Base-by-base conservation (phyloP, 2,797 vertebrate genomes). In the Hylomyscus alleni region DNA sequence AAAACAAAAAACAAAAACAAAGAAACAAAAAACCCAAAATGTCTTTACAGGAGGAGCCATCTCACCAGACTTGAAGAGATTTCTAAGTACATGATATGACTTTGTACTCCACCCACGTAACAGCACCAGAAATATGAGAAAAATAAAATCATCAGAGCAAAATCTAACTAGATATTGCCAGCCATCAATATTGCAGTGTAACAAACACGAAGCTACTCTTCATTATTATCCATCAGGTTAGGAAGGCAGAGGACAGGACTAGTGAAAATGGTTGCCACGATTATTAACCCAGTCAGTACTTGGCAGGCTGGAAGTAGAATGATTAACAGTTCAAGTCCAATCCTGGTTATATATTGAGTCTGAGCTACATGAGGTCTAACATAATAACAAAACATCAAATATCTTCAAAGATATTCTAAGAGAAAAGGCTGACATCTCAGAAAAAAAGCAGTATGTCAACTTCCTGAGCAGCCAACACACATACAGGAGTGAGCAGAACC, bases 91-190 rank as follows among this genome's bases (percentile, higher is more conserved):
- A 29, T 12, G 73, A 40, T 52, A 72, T 4, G 52, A 40, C 81
- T 95, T 89, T 96, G n/a, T 65, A 85, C 91, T 78, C 92, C 34
- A 90, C 20, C 54, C 87, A 83, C 29, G 31, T 40, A 14, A 78
- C 20, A 92, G 34, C 4, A 31, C 31, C 62, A 54, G 60, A 89
- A 72, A 73, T 31, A 93, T 37, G 60, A 29, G 29, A 90, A 62
- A 72, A 69, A 47, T 40, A 91, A 90, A 12, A 93, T 44, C 81
- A 73, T 50, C 62, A 91, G 7, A 83, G 37, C 10, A 31, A 76
- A 84, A 15, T 58, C 78, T 76, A 50, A 37, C 44, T 65, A 73
- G 76, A 40, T 78, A 92, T 34, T 92, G 52, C 82, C 56, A 76
- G 76, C 12, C 91, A 72, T 20, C 37, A 77, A 80, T 37, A 78